Percentiles rank a stretch among this genome's conserved stretches.
Conservation (phyloP, 2,113 vertebrate species). For the Esox niger region DNA sequence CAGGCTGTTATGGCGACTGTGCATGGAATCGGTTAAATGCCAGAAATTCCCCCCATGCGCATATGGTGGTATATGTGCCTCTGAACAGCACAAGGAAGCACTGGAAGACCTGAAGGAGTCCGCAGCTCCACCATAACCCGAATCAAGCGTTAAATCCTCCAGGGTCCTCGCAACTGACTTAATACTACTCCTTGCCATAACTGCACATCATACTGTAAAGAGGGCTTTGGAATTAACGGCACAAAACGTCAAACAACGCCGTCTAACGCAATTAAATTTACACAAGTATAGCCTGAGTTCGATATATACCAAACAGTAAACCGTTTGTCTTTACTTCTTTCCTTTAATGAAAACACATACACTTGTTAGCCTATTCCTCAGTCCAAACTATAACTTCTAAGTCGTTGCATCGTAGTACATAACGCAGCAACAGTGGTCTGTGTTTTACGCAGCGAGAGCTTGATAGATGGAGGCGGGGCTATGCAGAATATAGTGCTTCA, state of each 20-base stretch:
- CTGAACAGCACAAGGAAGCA: slow-evolving; percentile 94
- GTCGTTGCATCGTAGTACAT: slow-evolving; percentile 21
- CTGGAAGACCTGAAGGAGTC: slow-evolving; percentile 97
- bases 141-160: slow-evolving; percentile 98
- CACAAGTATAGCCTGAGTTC: slow-evolving; percentile 8
- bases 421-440: slow-evolving; percentile 35
- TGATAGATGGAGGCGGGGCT: slow-evolving; percentile 63
- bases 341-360: slow-evolving; percentile 18
- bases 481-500: slow-evolving; percentile 12
- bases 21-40: slow-evolving; percentile 96
- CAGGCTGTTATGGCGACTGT: slow-evolving; percentile 96
- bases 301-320: background rate
- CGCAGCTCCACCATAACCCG: slow-evolving; percentile 97
- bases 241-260: slow-evolving; percentile 17
- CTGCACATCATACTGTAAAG: slow-evolving; percentile 91
- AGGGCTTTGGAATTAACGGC: slow-evolving; percentile 58
- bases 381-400: slow-evolving; percentile 43
- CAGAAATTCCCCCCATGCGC: slow-evolving; percentile 88
- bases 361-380: slow-evolving; percentile 10
- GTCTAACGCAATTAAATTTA: background rate
- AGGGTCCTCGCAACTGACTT: slow-evolving; percentile 90
- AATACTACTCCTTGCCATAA: slow-evolving; percentile 94
- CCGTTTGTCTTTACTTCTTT: background rate
- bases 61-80: slow-evolving; percentile 83
- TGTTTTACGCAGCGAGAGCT: slow-evolving; percentile 43